Conservation (phyloP, 2,113 vertebrate species). For the Aldabrachelys gigantea region DNA sequence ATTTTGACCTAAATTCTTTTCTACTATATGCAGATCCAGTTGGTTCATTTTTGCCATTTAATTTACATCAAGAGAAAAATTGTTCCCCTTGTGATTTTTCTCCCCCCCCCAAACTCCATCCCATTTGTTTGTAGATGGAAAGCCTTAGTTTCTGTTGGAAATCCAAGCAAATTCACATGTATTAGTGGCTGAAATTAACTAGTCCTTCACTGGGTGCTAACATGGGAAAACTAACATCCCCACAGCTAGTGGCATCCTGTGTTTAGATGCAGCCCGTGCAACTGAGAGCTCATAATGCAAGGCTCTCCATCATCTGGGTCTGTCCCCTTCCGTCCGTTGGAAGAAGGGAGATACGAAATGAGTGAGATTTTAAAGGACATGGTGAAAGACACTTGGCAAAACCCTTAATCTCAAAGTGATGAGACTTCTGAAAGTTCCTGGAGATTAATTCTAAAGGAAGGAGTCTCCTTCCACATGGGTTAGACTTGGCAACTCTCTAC, state of each 20-base stretch:
- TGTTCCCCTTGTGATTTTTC: background rate
- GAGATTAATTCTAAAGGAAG: background rate
- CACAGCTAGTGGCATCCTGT: accelerated
- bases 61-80: background rate
- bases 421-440: background rate
- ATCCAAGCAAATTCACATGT: background rate
- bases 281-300: accelerated
- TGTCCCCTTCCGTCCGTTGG: background rate
- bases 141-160: no score
- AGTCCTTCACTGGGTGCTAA: background rate
- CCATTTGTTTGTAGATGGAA: background rate
- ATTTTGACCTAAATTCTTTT: background rate
- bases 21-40: background rate
- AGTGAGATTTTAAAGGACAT: background rate
- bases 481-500: background rate
- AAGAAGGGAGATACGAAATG: background rate
- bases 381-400: background rate
- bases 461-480: background rate
- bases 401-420: background rate
- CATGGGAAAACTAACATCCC: background rate
- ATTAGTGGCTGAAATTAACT: background rate
- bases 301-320: background rate
- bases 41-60: conserved; percentile 3
- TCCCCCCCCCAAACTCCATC: background rate
- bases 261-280: background rate